Evolutionary conservation across 2,113 vertebrate genomes (phyloP).

Genomic region (Phrynosoma platyrhinos): DNA sequence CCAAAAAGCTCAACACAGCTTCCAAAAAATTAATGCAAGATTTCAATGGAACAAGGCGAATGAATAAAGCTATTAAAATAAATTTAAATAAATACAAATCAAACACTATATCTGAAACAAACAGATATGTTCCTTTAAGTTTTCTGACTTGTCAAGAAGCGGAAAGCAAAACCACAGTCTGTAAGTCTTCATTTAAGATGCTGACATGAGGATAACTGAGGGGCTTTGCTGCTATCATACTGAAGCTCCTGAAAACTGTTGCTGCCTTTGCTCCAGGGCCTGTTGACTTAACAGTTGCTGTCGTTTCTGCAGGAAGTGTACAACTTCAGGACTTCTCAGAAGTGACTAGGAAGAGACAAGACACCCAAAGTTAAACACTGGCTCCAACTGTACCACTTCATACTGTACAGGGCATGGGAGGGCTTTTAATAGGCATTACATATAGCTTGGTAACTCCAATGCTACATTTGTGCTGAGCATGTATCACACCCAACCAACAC

Average conservation of each 20-base stretch:
- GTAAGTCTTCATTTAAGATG: slow-evolving; percentile 36
- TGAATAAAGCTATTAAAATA: slow-evolving; percentile 40
- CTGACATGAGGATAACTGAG: slow-evolving; percentile 35
- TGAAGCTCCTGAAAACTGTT: slow-evolving; percentile 83
- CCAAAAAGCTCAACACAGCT: background rate
- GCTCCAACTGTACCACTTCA: background rate
- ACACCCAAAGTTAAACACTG: background rate
- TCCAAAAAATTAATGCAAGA: slow-evolving; percentile 36
- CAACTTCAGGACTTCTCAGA: slow-evolving; percentile 96
- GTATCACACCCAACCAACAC: background rate
- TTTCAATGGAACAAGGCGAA: slow-evolving; percentile 43
- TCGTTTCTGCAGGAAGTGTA: slow-evolving; percentile 97
- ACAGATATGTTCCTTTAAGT: slow-evolving; percentile 47
- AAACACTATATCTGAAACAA: slow-evolving; percentile 51
- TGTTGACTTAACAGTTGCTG: slow-evolving; percentile 91
- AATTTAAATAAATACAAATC: slow-evolving; percentile 41
- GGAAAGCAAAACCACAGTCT: slow-evolving; percentile 62
- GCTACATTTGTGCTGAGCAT: background rate
- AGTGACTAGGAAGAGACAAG: slow-evolving; percentile 84
- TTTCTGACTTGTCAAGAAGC: slow-evolving; percentile 48
- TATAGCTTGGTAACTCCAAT: background rate
- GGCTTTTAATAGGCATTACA: background rate
- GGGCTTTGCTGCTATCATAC: slow-evolving; percentile 56
- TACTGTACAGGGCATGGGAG: background rate
- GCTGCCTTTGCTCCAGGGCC: slow-evolving; percentile 86